A percentile compares a stretch with the other conserved stretches of the same genome.
phyloP scores from a whole-genome alignment of 1,140 invertebrate genomes.

The Sitobion miscanthi region DNA sequence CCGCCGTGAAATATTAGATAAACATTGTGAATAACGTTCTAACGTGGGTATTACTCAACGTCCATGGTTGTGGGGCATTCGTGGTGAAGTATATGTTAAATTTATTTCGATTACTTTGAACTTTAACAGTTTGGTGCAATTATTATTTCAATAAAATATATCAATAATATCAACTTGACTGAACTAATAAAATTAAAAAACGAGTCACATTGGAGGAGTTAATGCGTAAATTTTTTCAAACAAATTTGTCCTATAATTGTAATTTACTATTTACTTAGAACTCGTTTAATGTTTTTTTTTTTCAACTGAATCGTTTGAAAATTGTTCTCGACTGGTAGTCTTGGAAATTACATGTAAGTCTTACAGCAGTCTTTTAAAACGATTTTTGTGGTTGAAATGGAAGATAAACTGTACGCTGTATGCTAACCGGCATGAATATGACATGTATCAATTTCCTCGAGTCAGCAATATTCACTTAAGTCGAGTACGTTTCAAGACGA shows the following conservation, averaged over 20 bases:
- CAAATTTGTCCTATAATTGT: no score
- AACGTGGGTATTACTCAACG: background rate
- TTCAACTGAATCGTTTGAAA: no score
- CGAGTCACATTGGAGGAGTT: no score
- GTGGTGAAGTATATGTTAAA: no score
- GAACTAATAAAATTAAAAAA: no score
- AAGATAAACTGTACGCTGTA: background rate
- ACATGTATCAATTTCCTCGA: background rate
- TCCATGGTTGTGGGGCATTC: background rate
- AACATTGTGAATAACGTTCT: background rate
- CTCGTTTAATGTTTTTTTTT: no score
- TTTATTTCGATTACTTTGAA: no score
- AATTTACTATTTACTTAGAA: no score
- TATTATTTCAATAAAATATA: background rate
- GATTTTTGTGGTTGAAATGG: background rate
- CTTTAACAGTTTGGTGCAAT: background rate
- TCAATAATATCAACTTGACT: background rate
- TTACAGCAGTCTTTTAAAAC: background rate
- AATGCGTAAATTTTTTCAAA: no score
- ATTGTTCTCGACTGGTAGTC: no score
- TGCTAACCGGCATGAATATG: background rate
- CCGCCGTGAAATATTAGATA: background rate
- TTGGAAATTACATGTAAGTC: background rate
- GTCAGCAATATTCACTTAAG: background rate
- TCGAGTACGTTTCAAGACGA: background rate